These are phyloP conservation scores for Aphelenchoides bicaudatus DNA, from an alignment of 2,888 invertebrate species.

Conservation along the genomic window DNA sequence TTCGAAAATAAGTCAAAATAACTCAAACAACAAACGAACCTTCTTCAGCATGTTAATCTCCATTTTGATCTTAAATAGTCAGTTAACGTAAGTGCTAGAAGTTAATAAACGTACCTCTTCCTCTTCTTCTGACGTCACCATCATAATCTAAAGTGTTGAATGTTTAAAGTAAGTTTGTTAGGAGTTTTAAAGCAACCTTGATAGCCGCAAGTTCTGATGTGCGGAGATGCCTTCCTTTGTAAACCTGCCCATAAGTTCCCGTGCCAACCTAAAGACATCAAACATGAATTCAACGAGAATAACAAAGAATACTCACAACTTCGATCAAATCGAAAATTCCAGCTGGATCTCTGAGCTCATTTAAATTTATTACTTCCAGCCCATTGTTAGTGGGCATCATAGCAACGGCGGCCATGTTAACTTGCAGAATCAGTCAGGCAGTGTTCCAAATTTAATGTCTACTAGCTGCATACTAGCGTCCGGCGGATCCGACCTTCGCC, in stretches of 20 bases:
- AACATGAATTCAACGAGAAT: too few species aligned
- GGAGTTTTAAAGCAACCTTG: too few species aligned
- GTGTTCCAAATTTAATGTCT: neutral
- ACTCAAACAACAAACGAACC: slow-evolving; percentile 60
- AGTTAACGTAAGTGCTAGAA: too few species aligned
- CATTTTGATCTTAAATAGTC: slow-evolving; percentile 94
- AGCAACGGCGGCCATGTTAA: too few species aligned
- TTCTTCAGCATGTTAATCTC: slow-evolving; percentile 99
- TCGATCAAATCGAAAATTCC: slow-evolving; percentile 99
- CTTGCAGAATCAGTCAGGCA: too few species aligned
- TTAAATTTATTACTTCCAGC: slow-evolving; percentile 58
- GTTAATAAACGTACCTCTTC: too few species aligned
- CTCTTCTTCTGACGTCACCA: slow-evolving; percentile 99
- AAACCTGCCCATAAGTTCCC: slow-evolving; percentile 99
- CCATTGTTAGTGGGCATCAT: neutral
- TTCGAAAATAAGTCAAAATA: slow-evolving; percentile 11
- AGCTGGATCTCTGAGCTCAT: slow-evolving; percentile 81
- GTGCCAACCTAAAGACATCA: too few species aligned
- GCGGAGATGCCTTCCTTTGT: slow-evolving; percentile 99
- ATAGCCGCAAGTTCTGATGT: slow-evolving; percentile 99
- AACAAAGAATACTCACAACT: too few species aligned
- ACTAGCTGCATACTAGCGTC: slow-evolving; percentile 13
- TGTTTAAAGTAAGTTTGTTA: too few species aligned
- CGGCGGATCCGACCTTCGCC: too few species aligned
- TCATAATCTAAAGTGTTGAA: too few species aligned